Evolutionary conservation across 2,888 invertebrate genomes (phyloP).

Genomic region (Creontiades dilutus): DNA sequence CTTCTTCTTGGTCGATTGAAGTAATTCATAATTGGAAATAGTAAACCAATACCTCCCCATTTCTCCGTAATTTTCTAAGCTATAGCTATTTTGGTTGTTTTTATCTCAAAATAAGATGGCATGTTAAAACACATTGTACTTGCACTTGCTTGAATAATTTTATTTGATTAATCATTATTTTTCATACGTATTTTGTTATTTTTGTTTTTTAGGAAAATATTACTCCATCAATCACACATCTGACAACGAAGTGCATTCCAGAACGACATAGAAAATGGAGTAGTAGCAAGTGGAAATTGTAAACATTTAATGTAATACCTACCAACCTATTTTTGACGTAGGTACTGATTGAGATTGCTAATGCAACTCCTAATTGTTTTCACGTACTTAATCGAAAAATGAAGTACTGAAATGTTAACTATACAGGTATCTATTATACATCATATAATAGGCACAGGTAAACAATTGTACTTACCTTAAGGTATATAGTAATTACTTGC

Average conservation of each 20-base stretch:
- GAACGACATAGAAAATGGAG: background rate
- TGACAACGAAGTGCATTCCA: conserved; percentile 12
- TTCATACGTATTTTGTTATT: background rate
- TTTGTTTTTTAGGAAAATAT: background rate
- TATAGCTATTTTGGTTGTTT: background rate
- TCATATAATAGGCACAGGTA: too few species aligned
- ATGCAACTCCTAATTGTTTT: conserved; percentile 2
- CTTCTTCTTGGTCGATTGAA: too few species aligned
- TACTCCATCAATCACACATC: background rate
- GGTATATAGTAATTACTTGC: too few species aligned
- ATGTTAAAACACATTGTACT: background rate
- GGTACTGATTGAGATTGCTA: background rate
- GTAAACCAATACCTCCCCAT: too few species aligned
- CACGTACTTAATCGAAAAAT: background rate
- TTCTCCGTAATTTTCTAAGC: too few species aligned
- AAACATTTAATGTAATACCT: background rate
- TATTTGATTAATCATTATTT: background rate
- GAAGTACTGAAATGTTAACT: background rate
- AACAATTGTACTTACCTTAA: too few species aligned
- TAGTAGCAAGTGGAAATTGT: background rate
- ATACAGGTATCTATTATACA: background rate
- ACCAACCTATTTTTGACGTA: background rate
- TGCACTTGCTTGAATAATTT: background rate
- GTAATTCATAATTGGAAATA: too few species aligned
- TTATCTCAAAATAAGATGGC: background rate